Evolutionary conservation across 2,888 invertebrate genomes (phyloP).

Genomic region (Dryococelus australis): DNA sequence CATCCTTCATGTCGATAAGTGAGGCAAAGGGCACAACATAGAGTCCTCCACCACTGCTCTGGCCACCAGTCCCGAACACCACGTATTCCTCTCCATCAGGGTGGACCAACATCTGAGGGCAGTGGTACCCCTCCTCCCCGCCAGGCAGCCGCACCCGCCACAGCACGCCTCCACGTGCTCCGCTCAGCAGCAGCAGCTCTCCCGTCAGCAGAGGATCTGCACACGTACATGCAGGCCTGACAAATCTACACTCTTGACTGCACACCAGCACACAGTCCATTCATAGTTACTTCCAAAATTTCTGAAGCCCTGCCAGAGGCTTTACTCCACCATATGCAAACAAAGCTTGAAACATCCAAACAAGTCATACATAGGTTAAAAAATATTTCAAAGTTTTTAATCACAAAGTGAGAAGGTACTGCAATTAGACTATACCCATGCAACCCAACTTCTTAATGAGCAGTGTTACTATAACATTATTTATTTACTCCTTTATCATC

Average conservation of each 20-base stretch:
- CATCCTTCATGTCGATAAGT: background rate
- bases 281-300: too few relatives aligned
- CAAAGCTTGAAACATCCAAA: too few relatives aligned
- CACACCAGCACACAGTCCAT: too few relatives aligned
- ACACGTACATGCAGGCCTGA: background rate
- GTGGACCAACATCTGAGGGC: slow-evolving; percentile 70
- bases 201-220: slow-evolving; percentile 60
- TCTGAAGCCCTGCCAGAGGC: too few relatives aligned
- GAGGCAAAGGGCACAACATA: slow-evolving; percentile 68
- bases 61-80: slow-evolving; percentile 77
- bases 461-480: too few relatives aligned
- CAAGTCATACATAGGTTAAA: too few relatives aligned
- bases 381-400: too few relatives aligned
- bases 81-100: slow-evolving; percentile 69
- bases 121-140: slow-evolving; percentile 73
- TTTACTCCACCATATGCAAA: too few relatives aligned
- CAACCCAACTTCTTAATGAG: too few relatives aligned
- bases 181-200: slow-evolving; percentile 73
- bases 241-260: background rate
- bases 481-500: too few relatives aligned
- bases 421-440: too few relatives aligned
- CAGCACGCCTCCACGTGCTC: slow-evolving; percentile 71
- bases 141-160: slow-evolving; percentile 70
- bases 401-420: too few relatives aligned
- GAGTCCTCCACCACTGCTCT: slow-evolving; percentile 74